Percentiles rank a stretch among this genome's conserved stretches.
Conservation (phyloP, 2,888 invertebrate genomes). For the Drosophila pseudotalamancana region DNA sequence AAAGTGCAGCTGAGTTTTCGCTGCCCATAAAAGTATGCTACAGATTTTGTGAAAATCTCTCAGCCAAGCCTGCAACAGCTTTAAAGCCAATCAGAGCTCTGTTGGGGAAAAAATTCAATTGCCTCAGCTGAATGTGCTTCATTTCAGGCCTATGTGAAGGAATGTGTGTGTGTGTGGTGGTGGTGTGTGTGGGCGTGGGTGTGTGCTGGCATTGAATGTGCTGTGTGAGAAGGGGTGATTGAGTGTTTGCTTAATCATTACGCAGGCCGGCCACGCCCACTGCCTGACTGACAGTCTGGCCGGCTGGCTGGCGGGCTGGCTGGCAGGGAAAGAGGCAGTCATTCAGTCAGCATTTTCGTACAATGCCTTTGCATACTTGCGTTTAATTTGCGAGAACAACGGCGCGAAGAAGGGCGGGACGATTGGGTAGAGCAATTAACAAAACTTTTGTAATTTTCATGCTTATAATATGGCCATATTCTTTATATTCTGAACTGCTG, state of each 20-base stretch:
- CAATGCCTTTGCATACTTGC: conserved; percentile 77
- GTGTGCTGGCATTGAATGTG: conserved; percentile 13
- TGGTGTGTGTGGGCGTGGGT: neutral
- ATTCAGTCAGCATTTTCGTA: conserved; percentile 23
- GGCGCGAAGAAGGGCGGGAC: neutral
- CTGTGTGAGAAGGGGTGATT: conserved; percentile 21
- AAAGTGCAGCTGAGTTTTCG: conserved; percentile 16
- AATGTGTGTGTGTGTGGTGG: neutral
- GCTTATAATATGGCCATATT: conserved; percentile 62
- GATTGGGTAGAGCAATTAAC: conserved; percentile 65
- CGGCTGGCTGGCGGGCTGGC: neutral
- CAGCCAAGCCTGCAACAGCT: conserved; percentile 8
- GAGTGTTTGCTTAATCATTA: conserved; percentile 66
- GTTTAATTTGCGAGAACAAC: conserved; percentile 64
- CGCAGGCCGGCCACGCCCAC: conserved; percentile 45
- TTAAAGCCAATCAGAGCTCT: conserved; percentile 23
- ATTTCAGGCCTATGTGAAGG: conserved; percentile 37
- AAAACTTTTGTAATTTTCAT: conserved; percentile 76
- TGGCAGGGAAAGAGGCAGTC: neutral
- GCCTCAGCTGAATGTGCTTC: conserved; percentile 53
- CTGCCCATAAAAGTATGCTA: conserved; percentile 47
- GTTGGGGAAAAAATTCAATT: conserved; percentile 53
- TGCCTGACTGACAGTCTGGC: conserved; percentile 1
- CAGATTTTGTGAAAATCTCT: conserved; percentile 8
- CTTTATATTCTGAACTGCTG: conserved; percentile 23